Evolutionary conservation across 2,888 invertebrate species (phyloP).

Genomic region (Tetragonula carbonaria): DNA sequence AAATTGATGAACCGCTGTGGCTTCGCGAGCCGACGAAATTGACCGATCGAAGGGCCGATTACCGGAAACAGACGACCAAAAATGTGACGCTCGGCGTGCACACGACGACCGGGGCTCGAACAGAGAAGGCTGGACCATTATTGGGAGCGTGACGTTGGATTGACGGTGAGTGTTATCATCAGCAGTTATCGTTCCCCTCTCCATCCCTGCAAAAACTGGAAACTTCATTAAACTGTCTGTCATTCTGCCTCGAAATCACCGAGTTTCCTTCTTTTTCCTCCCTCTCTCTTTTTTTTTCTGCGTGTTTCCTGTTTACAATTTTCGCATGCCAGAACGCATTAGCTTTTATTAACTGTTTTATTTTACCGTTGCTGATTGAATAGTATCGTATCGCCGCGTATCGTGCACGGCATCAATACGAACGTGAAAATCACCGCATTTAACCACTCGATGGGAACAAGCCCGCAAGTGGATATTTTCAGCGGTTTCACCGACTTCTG

Average conservation of each 20-base stretch:
- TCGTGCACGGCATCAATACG: too few species aligned
- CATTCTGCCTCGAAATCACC: not conserved
- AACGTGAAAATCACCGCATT: not conserved
- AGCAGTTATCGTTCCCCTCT: not conserved
- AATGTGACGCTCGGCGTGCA: slow-evolving; percentile 61
- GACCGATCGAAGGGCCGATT: slow-evolving; percentile 58
- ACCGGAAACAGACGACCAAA: slow-evolving; percentile 53
- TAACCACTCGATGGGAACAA: not conserved
- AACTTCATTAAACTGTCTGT: slow-evolving; percentile 5
- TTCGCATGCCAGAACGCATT: not conserved
- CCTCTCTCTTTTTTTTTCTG: not conserved
- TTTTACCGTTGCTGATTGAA: not conserved
- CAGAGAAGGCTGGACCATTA: slow-evolving; percentile 42
- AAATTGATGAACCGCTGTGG: slow-evolving; percentile 51
- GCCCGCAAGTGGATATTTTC: not conserved
- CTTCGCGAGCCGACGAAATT: slow-evolving; percentile 38
- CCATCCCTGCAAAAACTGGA: not conserved
- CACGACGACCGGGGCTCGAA: slow-evolving; percentile 47
- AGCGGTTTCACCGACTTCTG: not conserved
- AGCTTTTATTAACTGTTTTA: too few species aligned
- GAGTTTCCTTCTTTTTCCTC: too few species aligned
- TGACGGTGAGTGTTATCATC: slow-evolving; percentile 55
- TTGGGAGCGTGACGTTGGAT: slow-evolving; percentile 45
- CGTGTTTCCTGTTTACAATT: too few species aligned
- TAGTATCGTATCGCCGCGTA: not conserved